Evolutionary conservation across 2,888 invertebrate genomes (phyloP), one percentile per base, ranked within the genome.

Genomic region (Noctuana brunneofusca): DNA sequence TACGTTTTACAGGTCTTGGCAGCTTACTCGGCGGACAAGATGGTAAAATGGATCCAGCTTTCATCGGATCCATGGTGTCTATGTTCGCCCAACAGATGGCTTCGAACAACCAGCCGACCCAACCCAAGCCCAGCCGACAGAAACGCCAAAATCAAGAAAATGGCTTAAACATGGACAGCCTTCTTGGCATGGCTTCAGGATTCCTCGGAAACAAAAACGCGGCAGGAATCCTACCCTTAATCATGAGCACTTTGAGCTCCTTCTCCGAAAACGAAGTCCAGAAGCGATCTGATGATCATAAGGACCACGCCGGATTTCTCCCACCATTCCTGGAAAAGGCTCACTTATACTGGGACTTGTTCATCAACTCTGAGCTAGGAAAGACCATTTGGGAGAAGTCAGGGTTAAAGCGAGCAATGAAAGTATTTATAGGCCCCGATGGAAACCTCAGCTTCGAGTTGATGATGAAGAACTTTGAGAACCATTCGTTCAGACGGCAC

Each of bases 341-440:
- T 1, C 96, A 96, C 78, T 84, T 96, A 1, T 93, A 95, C 73
- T 96, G 96, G 94, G 96, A 96, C 68, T 93, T 96, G 66, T 96
- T 96, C 74, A 87, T 95, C 30, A 95, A 95, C 75, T 96, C 96
- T 0, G 96, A 96, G 67, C 86, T 96, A 16, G 96, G 96, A 0
- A 94, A 93, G 75, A 93, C 94, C 0, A 78, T 96, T 6, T 95
- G 96, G 93, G 93, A 94, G 73, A 95, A 94, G 68, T 93, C 96
- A 0, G 96, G 96, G 0, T 86, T 96, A 14, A 94, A 94, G 68
- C 93, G 93, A 52, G 93, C 95, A 4, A 90, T 96, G 67, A 95
- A 94, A 75, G 86, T 84, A 0, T 96, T 97, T 81, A 92, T 93
- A 3, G 95, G 95, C 22, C 92, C 94, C 1, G 92, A 94, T 60